Evolutionary conservation across 2,113 vertebrate species (phyloP), one percentile per base, ranked within the genome.

Genomic region (Hymenochirus boettgeri): DNA sequence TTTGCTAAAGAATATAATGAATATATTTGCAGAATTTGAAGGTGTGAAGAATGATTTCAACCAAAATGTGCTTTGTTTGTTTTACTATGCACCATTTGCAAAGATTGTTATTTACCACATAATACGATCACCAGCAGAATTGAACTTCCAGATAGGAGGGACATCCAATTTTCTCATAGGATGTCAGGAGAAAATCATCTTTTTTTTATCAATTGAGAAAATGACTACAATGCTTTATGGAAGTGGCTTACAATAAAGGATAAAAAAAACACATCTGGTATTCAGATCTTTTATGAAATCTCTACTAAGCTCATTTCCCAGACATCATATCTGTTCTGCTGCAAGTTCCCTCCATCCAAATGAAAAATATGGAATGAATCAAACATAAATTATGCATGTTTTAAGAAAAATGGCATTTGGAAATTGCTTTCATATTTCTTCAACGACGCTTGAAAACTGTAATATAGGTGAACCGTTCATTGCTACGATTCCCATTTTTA

Each of bases 351-450:
- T n/a, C 45, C 56, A 53, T 45, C 65, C 37, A 58, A 59, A 69
- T 60, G 65, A 69, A 60, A 69, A 59, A 57, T 47, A 45, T 25
- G 39, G 58, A 69, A 52, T 29, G 47, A 69, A 53, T 60, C 65
- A 26, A 60, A 60, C 55, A 69, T 69, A 69, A 69, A 69, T 69
- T 69, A 69, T 69, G 65, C 65, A 69, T 69, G 65, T 39, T 69
- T 69, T 69, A 60, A 58, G 48, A 69, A 69, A 69, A 60, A 69
- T 69, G 65, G 65, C 42, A 60, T 60, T 69, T 69, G 57, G 54
- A 69, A 69, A 69, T 69, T 60, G 57, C 65, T 60, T 69, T 69
- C 65, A 69, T 69, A 69, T 69, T 69, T 69, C 57, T 69, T 53
- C 39, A 47, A 60, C 52, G 22, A 19, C 18, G 31, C 19, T 35